phyloP scores from a whole-genome alignment of 2,888 invertebrate genomes.

The Danaus chrysippus region DNA sequence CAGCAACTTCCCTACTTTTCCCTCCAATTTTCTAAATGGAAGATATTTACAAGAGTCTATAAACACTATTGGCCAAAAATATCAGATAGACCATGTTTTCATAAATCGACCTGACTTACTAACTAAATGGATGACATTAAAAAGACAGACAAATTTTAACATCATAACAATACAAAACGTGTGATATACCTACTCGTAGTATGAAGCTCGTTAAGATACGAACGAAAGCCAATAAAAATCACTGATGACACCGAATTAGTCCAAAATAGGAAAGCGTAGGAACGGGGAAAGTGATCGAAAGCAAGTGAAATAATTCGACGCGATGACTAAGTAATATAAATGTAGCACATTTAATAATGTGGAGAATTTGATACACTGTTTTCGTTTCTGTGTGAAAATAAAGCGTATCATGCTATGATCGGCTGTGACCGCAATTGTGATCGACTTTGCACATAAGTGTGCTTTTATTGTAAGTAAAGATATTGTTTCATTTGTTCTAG shows the following conservation, averaged over 20 bases:
- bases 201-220: slow-evolving; percentile 11
- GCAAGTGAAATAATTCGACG: slow-evolving; percentile 34
- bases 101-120: too few relatives aligned
- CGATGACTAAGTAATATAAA: slow-evolving; percentile 37
- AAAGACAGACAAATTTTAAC: background rate
- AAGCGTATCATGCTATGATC: slow-evolving; percentile 9
- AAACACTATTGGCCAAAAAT: too few relatives aligned
- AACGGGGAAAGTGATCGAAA: slow-evolving; percentile 35
- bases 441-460: background rate
- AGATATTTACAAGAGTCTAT: too few relatives aligned
- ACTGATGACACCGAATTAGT: slow-evolving; percentile 33
- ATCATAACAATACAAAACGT: background rate
- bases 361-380: slow-evolving; percentile 25
- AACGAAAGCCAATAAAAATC: slow-evolving; percentile 16
- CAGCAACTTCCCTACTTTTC: too few relatives aligned
- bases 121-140: background rate
- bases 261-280: slow-evolving; percentile 47
- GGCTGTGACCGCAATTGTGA: background rate
- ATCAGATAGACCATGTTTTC: too few relatives aligned
- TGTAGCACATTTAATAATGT: slow-evolving; percentile 25
- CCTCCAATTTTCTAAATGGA: too few relatives aligned
- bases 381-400: slow-evolving; percentile 25
- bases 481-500: background rate
- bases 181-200: background rate
- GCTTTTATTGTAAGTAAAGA: background rate